Percentiles rank a stretch among this genome's conserved stretches.
Conservation (phyloP, 2,797 vertebrate genomes). For the Potorous gilbertii region DNA sequence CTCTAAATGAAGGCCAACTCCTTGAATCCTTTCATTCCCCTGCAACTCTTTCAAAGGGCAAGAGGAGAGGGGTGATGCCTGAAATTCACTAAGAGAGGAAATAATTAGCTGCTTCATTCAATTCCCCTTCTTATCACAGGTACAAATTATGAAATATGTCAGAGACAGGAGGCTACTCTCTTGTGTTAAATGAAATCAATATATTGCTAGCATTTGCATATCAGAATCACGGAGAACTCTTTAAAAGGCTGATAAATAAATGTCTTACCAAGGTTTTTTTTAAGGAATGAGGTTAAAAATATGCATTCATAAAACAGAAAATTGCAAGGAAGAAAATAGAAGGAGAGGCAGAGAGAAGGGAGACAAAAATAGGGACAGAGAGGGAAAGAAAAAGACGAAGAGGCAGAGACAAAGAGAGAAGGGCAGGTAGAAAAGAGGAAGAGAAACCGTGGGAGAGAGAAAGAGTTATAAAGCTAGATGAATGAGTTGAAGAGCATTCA, state of each 20-base stretch:
- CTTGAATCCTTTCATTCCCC: not conserved
- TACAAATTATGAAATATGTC: conserved; percentile 30
- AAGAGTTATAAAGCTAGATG: not conserved
- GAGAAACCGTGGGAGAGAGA: not conserved
- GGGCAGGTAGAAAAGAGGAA: not conserved
- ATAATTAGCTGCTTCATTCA: not conserved
- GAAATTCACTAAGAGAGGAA: not conserved
- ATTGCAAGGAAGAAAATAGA: not conserved
- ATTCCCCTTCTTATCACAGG: not conserved
- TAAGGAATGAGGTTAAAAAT: not conserved
- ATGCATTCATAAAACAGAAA: not conserved
- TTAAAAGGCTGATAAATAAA: conserved; percentile 32
- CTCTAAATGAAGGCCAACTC: conserved; percentile 6
- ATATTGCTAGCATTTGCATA: conserved; percentile 1
- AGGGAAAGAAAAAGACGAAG: not conserved
- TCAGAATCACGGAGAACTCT: not conserved
- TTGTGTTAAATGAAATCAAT: conserved; percentile 32
- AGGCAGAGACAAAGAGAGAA: not conserved
- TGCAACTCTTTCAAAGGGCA: not conserved
- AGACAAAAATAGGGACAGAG: not conserved
- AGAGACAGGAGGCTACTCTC: conserved; percentile 15
- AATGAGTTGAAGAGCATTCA: not conserved
- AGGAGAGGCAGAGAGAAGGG: not conserved
- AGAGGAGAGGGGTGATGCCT: not conserved
- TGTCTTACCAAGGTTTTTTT: conserved; percentile 37